Percentiles rank a stretch among this genome's conserved stretches.
phyloP scores from a whole-genome alignment of 1,140 invertebrate genomes.

The Bombus sylvicola region DNA sequence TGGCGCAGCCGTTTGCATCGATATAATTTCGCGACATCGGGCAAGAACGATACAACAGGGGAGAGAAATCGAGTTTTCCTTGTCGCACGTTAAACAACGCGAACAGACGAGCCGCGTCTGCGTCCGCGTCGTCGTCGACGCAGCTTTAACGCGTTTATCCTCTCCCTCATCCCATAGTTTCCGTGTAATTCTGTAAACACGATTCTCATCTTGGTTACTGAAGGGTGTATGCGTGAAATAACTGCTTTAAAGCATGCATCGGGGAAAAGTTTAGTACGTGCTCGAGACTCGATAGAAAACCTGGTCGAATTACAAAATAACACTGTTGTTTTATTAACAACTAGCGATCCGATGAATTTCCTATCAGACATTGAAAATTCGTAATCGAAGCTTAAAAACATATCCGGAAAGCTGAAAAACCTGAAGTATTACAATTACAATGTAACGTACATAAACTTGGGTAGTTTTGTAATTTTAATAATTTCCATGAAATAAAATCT shows the following conservation, averaged over 20 bases:
- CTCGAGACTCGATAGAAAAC: not conserved
- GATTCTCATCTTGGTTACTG: not conserved
- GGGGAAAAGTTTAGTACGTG: not conserved
- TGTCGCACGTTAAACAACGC: not conserved
- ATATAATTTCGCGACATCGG: not conserved
- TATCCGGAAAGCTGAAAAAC: no score
- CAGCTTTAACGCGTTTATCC: slow-evolving; percentile 4
- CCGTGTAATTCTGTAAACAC: not conserved
- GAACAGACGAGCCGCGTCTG: not conserved
- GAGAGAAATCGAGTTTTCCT: not conserved
- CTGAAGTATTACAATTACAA: no score
- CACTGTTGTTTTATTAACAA: not conserved
- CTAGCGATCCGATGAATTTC: not conserved
- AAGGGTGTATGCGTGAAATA: not conserved
- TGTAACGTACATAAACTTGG: no score
- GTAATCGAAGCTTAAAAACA: no score
- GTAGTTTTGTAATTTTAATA: no score
- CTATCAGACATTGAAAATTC: not conserved
- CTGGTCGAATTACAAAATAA: not conserved
- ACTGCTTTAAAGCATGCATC: not conserved
- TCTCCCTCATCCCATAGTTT: no score
- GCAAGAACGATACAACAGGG: not conserved
- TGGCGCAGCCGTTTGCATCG: not conserved
- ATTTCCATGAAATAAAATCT: no score
- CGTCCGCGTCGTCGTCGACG: not conserved